Base-by-base conservation (phyloP, 2,888 invertebrate genomes). In the Drosophila barbarae region DNA sequence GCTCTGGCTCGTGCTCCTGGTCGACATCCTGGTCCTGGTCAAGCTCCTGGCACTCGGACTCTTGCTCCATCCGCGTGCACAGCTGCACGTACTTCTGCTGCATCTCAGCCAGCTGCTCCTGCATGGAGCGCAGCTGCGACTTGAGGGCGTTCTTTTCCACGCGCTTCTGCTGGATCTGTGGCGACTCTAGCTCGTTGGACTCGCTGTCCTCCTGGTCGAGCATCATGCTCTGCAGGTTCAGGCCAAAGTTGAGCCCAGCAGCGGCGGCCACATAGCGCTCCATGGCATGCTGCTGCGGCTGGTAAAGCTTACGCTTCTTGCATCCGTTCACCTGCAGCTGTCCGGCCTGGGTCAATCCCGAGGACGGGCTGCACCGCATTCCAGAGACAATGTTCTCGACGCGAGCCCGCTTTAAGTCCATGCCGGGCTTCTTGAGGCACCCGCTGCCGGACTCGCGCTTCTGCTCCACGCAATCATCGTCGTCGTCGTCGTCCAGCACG, bases 371-470 rank as follows among this genome's bases (percentile, higher is more conserved):
- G 73, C 95, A 94, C 72, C 96, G 93, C 95, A 98, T 98, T 74
- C 95, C 95, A 76, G 96, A 96, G 82, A 98, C 96, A 85, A 98
- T 98, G 90, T 96, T 97, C 90, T 98, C 98, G 74, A 98, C 97
- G 78, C 98, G 93, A 42, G 97, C 97, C 82, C 97, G 94, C 90
- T 98, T 98, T 87, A 95, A 93, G 89, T 96, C 96, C 72, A 94
- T 92, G 77, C 94, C 94, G 57, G 92, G 88, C 70, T 91, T 91
- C 76, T 91, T 91, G 36, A 91, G 91, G 32, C 90, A 89, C 1
- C 46, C 46, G 10, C 30, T 57, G 68, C 91, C 90, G 72, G 92
- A 92, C 79, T 91, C 91, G 84, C 91, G 91, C 87, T 84, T 81
- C 21, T 74, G 57, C 42, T 74, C 70, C 26, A 65, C 69, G 72